Percentiles rank a stretch among this genome's conserved stretches.
Conservation (phyloP, 2,113 vertebrate genomes). For the Eublepharis macularius region DNA sequence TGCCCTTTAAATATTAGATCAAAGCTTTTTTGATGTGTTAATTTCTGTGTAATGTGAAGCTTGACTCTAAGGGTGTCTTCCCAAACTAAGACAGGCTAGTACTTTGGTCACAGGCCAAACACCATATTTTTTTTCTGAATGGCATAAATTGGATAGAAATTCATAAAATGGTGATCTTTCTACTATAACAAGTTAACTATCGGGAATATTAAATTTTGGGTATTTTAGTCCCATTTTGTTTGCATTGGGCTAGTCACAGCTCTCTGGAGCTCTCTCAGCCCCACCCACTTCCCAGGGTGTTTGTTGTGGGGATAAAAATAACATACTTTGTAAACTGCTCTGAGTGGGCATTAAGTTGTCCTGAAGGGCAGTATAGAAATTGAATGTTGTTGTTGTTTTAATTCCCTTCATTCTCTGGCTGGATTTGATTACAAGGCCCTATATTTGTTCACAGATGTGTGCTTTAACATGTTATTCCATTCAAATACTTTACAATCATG, state of each 20-base stretch:
- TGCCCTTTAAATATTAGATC: no score
- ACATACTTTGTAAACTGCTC: no score
- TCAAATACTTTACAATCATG: neutral
- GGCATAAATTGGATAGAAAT: neutral
- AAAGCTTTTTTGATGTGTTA: no score
- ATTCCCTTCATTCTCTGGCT: constrained; percentile 22
- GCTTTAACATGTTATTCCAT: neutral
- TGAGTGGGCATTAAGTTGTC: no score
- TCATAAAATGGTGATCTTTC: neutral
- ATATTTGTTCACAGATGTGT: constrained; percentile 21
- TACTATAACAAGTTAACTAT: neutral
- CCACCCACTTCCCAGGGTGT: no score
- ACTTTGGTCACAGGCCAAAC: neutral
- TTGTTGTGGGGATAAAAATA: no score
- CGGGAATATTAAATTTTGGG: neutral
- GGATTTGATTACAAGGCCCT: constrained; percentile 14
- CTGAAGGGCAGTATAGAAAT: no score
- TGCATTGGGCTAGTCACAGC: no score
- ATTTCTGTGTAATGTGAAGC: neutral
- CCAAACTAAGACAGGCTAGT: neutral
- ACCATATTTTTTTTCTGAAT: neutral
- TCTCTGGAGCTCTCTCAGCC: no score
- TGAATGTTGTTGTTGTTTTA: no score
- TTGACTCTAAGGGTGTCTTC: neutral
- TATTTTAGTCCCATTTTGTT: neutral